Evolutionary conservation across 2,888 invertebrate species (phyloP).

Genomic region (Operophtera brumata): DNA sequence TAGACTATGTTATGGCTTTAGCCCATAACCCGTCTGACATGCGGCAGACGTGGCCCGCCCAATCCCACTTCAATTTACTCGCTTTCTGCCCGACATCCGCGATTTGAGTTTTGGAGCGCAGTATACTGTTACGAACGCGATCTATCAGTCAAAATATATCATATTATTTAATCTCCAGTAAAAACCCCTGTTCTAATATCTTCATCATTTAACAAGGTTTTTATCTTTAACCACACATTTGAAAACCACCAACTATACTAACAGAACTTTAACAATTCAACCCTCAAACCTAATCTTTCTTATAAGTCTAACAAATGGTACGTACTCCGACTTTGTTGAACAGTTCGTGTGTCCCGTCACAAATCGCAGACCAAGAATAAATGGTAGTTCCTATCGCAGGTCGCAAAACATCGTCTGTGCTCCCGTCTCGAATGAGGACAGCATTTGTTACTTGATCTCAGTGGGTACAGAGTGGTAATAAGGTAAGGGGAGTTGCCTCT

Average conservation of each 20-base stretch:
- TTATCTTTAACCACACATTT: not conserved
- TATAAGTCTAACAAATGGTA: slow-evolving; percentile 26
- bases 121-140: too few species aligned
- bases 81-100: too few species aligned
- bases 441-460: slow-evolving; percentile 38
- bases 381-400: slow-evolving; percentile 2
- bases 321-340: slow-evolving; percentile 10
- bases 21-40: too few species aligned
- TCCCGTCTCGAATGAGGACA: slow-evolving; percentile 18
- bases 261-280: slow-evolving; percentile 10
- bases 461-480: slow-evolving; percentile 7
- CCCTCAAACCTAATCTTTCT: slow-evolving; percentile 19
- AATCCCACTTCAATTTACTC: too few species aligned
- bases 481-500: not conserved
- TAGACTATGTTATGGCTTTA: too few species aligned
- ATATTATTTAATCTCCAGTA: too few species aligned
- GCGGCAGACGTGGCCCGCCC: too few species aligned
- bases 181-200: too few species aligned
- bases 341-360: slow-evolving; percentile 18
- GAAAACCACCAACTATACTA: slow-evolving; percentile 2
- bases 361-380: slow-evolving; percentile 6
- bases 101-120: too few species aligned
- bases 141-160: too few species aligned
- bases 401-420: slow-evolving; percentile 26
- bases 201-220: too few species aligned